phyloP scores from a whole-genome alignment of 2,113 vertebrate genomes.

The Salvator merianae region DNA sequence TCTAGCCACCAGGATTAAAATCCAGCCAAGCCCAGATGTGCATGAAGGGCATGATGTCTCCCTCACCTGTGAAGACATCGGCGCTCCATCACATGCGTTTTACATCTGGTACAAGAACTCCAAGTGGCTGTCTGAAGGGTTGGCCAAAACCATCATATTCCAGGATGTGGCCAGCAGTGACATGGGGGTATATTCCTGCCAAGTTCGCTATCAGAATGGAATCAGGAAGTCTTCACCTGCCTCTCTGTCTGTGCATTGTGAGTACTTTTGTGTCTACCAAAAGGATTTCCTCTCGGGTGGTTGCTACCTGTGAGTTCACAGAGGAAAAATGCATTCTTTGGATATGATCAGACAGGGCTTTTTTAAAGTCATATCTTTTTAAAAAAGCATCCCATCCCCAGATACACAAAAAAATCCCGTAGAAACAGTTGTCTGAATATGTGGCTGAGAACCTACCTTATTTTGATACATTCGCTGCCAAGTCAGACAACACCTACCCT shows the following conservation, averaged over 20 bases:
- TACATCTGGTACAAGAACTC: constrained; percentile 74
- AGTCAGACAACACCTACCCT: too few species aligned
- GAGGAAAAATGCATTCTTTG: not conserved
- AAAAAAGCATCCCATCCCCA: too few species aligned
- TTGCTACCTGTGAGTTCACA: not conserved
- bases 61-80: constrained; percentile 58
- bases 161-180: not conserved
- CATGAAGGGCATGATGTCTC: constrained; percentile 61
- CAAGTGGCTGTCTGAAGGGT: constrained; percentile 65
- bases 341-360: too few species aligned
- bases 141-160: constrained; percentile 17
- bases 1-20: constrained; percentile 60
- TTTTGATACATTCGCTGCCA: too few species aligned
- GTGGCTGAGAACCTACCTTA: too few species aligned
- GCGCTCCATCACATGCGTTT: not conserved
- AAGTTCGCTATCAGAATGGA: constrained; percentile 25
- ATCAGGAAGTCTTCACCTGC: constrained; percentile 45
- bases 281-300: not conserved
- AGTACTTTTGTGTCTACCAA: constrained; percentile 39
- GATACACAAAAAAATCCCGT: too few species aligned
- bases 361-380: too few species aligned
- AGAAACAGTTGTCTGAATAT: too few species aligned
- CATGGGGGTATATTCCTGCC: constrained; percentile 65
- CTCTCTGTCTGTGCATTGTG: constrained; percentile 66
- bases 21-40: constrained; percentile 56